Conservation (phyloP, 2,888 invertebrate species). For the Nemotelus nigrinus region DNA sequence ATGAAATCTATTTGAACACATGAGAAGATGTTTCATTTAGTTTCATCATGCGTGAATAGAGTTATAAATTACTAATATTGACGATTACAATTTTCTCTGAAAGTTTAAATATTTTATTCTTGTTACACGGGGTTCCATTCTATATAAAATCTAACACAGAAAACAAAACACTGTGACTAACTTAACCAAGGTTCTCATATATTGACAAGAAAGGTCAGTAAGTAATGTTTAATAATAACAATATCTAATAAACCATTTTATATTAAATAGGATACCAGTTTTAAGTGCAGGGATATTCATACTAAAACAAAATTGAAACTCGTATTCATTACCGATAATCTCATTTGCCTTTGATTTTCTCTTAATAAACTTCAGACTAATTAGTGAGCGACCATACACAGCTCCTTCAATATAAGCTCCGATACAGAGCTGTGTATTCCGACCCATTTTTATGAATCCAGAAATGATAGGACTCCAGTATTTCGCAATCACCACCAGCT, state of each 20-base stretch:
- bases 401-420: slow-evolving; percentile 80
- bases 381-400: slow-evolving; percentile 71
- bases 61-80: neutral
- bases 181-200: no score
- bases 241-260: no score
- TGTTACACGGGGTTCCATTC: no score
- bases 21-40: slow-evolving; percentile 12
- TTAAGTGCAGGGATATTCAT: no score
- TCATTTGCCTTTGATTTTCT: slow-evolving; percentile 53
- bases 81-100: neutral
- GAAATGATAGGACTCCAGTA: slow-evolving; percentile 73
- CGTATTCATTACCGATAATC: slow-evolving; percentile 36
- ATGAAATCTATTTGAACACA: slow-evolving; percentile 66
- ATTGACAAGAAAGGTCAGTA: no score
- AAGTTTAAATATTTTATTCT: no score
- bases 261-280: no score
- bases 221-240: no score
- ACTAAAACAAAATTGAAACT: no score
- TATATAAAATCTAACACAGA: no score
- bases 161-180: no score
- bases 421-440: slow-evolving; percentile 74
- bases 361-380: slow-evolving; percentile 64
- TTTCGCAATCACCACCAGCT: slow-evolving; percentile 70
- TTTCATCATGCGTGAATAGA: neutral
- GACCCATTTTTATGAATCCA: slow-evolving; percentile 68